Evolutionary conservation across 2,113 vertebrate genomes (phyloP), one percentile per base, ranked within the genome.

Genomic region (Oncorhynchus mykiss): DNA sequence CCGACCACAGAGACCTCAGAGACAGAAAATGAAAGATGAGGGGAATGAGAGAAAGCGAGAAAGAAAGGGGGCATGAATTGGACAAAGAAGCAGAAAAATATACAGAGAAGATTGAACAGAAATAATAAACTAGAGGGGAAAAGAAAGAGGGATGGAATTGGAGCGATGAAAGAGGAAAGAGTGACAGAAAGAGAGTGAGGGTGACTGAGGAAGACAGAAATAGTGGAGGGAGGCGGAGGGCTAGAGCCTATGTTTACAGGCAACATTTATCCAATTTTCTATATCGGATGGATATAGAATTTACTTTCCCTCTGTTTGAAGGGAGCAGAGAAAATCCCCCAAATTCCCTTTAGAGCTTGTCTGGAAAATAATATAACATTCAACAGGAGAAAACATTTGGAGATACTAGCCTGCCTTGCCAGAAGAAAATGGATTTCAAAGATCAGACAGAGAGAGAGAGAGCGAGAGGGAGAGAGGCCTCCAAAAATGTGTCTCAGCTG

Each of bases 181-280:
- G 49, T 24, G 39, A 71, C 11, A 27, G 48, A 71, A 51, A 51
- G 48, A 54, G 70, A 71, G 69, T 49, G 69, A 71, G 69, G 24
- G 7, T 54, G 51, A 45, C 39, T 45, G 51, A 54, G 51, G 51
- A 18, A 18, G 39, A 71, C 11, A 51, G 12, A 71, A 51, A 51
- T 18, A 54, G 70, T 49, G 48, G 54, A 5, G 59, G 18, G 59
- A 8, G 59, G 59, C 20, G 1, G 59, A 5, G 59, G 59, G n/a
- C 7, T n/a, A 45, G 8, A 62, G 59, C n/a, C 59, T 62, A 16
- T 67, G 24, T 31, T 67, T 29, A 67, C 24, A 67, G 65, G 24
- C 8, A 34, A 29, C 29, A 67, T 67, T 45, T 67, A 67, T 67
- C 25, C 65, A 67, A 27, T 16, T 67, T 31, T 18, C 27, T 45